phyloP scores from a whole-genome alignment of 1,140 invertebrate species.

The Araneus ventricosus region DNA sequence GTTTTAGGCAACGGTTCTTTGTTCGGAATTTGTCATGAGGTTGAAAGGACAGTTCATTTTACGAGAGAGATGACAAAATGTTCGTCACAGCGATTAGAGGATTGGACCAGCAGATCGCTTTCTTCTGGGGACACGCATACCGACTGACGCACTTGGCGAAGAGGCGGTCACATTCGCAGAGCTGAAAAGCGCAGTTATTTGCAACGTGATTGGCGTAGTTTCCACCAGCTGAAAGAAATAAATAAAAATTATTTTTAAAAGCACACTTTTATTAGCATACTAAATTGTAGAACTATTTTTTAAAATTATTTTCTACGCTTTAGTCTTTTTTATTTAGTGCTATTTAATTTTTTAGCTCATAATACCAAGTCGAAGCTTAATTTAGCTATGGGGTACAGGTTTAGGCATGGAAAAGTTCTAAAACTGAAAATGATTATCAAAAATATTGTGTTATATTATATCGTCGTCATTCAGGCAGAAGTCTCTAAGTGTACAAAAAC shows the following conservation, averaged over 20 bases:
- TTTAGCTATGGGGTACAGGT: too few species aligned
- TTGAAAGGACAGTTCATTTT: background rate
- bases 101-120: conserved; percentile 65
- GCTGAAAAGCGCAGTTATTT: conserved; percentile 86
- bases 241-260: background rate
- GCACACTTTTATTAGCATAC: background rate
- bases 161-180: conserved; percentile 91
- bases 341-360: too few species aligned
- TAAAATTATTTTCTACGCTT: too few species aligned
- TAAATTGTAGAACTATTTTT: too few species aligned
- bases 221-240: conserved; percentile 55
- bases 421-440: too few species aligned
- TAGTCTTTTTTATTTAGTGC: too few species aligned
- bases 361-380: too few species aligned
- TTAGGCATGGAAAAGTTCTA: background rate
- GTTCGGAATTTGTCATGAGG: background rate
- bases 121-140: conserved; percentile 85
- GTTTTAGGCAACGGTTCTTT: too few species aligned
- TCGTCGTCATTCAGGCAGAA: too few species aligned
- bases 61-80: conserved; percentile 44
- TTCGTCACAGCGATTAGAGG: conserved; percentile 63
- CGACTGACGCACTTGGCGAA: conserved; percentile 88
- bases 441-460: too few species aligned
- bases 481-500: too few species aligned
- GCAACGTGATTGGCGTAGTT: conserved; percentile 20